Evolutionary conservation across 2,888 invertebrate genomes (phyloP).

Genomic region (Ophion slaviceki): DNA sequence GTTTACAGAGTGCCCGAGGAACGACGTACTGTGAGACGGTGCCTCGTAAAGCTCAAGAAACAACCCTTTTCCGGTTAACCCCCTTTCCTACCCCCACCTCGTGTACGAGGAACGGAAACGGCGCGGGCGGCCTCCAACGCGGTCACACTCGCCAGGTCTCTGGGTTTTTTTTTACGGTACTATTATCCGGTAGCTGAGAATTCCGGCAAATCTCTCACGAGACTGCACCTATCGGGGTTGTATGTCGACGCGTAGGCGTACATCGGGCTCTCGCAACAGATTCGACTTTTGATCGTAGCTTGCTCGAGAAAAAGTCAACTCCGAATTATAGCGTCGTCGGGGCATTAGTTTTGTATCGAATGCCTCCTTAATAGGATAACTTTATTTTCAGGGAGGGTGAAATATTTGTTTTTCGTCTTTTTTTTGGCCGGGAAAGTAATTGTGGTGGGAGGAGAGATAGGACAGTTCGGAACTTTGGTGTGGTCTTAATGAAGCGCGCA

Average conservation of each 20-base stretch:
- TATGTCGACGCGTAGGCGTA: not conserved
- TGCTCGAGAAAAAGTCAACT: not conserved
- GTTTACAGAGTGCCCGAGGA: not conserved
- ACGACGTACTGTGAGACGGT: constrained; percentile 6
- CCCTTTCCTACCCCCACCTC: not conserved
- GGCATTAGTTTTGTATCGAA: constrained; percentile 7
- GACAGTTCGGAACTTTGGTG: constrained; percentile 22
- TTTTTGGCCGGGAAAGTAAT: constrained; percentile 32
- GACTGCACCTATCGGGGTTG: not conserved
- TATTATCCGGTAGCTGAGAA: constrained; percentile 36
- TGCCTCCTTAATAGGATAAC: constrained; percentile 3
- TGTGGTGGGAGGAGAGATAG: constrained; percentile 22
- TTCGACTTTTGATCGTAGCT: not conserved
- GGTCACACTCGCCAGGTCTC: constrained; percentile 45
- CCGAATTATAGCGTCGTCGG: not conserved
- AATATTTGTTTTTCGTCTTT: not conserved
- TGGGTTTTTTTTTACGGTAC: constrained; percentile 24
- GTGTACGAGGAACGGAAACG: not conserved
- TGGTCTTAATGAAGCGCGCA: constrained; percentile 61
- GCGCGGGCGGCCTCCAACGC: constrained; percentile 69
- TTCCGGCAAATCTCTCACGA: constrained; percentile 27
- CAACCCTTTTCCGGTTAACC: constrained; percentile 73
- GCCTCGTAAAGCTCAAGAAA: constrained; percentile 73
- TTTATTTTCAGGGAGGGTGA: constrained; percentile 26
- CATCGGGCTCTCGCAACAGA: not conserved